Evolutionary conservation across 2,797 vertebrate genomes (phyloP), one percentile per base, ranked within the genome.

Genomic region (Limnodromus scolopaceus): DNA sequence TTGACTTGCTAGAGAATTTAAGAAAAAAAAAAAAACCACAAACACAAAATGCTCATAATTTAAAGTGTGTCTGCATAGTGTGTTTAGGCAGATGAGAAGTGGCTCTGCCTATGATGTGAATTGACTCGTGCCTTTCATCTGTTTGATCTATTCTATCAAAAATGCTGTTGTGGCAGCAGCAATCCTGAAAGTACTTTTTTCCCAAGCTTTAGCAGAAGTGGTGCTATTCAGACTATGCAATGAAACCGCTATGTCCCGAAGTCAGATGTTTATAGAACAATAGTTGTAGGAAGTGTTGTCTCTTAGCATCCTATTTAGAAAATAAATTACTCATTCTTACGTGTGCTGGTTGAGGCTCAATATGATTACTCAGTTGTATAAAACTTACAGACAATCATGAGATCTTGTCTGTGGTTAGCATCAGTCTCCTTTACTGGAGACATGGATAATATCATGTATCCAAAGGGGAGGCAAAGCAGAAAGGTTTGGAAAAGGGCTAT

Each of bases 51-150:
- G 15, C 13, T 86, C 16, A 30, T 82, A 77, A 75, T 87, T 84
- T 72, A 15, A 71, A 93, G 38, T 18, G 16, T 82, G 27, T 81
- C 49, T 92, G 4, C 3, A 11, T 79, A 11, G 8, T 41, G 17
- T 51, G 19, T 91, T 96, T 84, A 79, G 54, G 30, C 80, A 90
- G 54, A 79, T 81, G 54, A 92, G 85, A 88, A 81, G 25, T 54
- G 88, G 16, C 11, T 66, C 11, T 49, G 36, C 28, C 36, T 76
- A 24, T 76, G 54, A 54, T 90, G 41, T 93, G 60, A 90, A 81
- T 61, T 81, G 72, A 76, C 74, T 93, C 36, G 12, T 51, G 53
- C 75, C 49, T 94, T 92, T 94, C 24, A 58, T 88, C 38, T 81
- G 16, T 75, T 82, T 69, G 18, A 48, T 86, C 12, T 61, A 7